phyloP scores from a whole-genome alignment of 2,797 vertebrate genomes.

The Sternarchorhynchus goeldii region DNA sequence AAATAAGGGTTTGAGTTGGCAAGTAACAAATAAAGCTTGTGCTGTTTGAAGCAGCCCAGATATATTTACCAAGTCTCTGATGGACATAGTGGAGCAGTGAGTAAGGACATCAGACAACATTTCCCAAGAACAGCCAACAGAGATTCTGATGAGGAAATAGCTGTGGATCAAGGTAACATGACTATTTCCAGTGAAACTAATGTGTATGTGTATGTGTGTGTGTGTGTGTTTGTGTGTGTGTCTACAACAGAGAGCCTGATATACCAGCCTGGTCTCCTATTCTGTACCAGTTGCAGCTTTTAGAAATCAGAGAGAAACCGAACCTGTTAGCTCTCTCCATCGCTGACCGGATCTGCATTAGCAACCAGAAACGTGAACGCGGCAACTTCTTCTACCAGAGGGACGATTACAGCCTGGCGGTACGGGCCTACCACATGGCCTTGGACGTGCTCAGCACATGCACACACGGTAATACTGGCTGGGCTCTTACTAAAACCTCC shows the following conservation, averaged over 20 bases:
- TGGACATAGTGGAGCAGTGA: not conserved
- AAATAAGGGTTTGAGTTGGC: slow-evolving; percentile 24
- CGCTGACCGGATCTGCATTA: slow-evolving; percentile 78
- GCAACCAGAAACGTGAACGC: slow-evolving; percentile 82
- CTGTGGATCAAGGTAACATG: slow-evolving; percentile 3
- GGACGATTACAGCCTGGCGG: slow-evolving; percentile 77
- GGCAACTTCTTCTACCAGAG: slow-evolving; percentile 86
- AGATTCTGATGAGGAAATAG: slow-evolving; percentile 1
- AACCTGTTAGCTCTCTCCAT: slow-evolving; percentile 71
- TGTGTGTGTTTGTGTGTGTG: slow-evolving; percentile 26
- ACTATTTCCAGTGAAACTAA: slow-evolving; percentile 15
- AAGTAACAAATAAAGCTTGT: slow-evolving; percentile 10
- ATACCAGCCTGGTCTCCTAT: slow-evolving; percentile 81
- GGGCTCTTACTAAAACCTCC: not conserved
- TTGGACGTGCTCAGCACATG: slow-evolving; percentile 76
- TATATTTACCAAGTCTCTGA: not conserved
- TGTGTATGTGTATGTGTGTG: slow-evolving; percentile 41
- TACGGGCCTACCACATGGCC: slow-evolving; percentile 79
- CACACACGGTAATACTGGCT: slow-evolving; percentile 62
- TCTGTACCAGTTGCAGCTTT: slow-evolving; percentile 85
- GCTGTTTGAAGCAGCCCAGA: slow-evolving; percentile 1
- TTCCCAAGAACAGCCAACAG: slow-evolving; percentile 13
- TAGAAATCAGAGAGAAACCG: slow-evolving; percentile 75
- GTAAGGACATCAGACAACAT: not conserved
- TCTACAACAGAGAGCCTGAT: slow-evolving; percentile 80